These are phyloP conservation scores for Drosophila pseudotakahashii DNA, from an alignment of 2,888 invertebrate genomes.

Conservation along the genomic window DNA sequence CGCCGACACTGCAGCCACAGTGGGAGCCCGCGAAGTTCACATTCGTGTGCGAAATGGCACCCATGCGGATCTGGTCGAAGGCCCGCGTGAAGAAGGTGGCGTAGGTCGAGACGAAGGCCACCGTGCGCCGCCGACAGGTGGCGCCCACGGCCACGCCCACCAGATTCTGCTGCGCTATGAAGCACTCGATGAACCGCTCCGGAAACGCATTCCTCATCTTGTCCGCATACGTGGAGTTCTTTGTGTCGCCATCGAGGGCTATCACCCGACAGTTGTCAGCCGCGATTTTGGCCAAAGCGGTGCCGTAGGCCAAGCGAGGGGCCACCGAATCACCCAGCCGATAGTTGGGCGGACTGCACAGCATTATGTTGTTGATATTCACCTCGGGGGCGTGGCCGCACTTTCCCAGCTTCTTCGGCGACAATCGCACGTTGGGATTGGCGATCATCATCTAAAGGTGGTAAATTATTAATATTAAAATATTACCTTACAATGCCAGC, in stretches of 20 bases:
- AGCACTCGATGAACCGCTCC: conserved; percentile 96
- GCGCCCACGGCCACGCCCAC: conserved; percentile 98
- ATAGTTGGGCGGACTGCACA: conserved; percentile 93
- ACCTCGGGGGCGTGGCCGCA: conserved; percentile 89
- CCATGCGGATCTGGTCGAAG: conserved; percentile 99
- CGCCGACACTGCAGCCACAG: conserved; percentile 98
- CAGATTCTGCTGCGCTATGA: conserved; percentile 99
- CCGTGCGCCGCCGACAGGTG: conserved; percentile 95
- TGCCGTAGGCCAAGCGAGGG: conserved; percentile 97
- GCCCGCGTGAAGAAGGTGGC: conserved; percentile 98
- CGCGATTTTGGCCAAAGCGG: conserved; percentile 94
- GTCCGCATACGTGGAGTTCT: conserved; percentile 98
- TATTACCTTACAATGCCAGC: background rate
- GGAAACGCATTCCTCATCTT: conserved; percentile 91
- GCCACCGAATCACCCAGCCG: conserved; percentile 92
- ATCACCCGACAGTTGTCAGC: conserved; percentile 91
- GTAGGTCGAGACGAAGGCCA: conserved; percentile 98
- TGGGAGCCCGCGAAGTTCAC: conserved; percentile 98
- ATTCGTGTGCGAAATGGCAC: conserved; percentile 98
- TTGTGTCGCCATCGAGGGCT: conserved; percentile 98
- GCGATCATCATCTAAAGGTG: conserved; percentile 71
- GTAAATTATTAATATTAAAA: background rate
- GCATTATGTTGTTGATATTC: conserved; percentile 88
- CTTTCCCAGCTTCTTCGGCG: conserved; percentile 88
- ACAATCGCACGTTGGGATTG: conserved; percentile 74